Percentiles rank a stretch among this genome's conserved stretches.
Evolutionary conservation across 1,140 invertebrate species (phyloP).

Genomic region (Neodiprion pinetum): DNA sequence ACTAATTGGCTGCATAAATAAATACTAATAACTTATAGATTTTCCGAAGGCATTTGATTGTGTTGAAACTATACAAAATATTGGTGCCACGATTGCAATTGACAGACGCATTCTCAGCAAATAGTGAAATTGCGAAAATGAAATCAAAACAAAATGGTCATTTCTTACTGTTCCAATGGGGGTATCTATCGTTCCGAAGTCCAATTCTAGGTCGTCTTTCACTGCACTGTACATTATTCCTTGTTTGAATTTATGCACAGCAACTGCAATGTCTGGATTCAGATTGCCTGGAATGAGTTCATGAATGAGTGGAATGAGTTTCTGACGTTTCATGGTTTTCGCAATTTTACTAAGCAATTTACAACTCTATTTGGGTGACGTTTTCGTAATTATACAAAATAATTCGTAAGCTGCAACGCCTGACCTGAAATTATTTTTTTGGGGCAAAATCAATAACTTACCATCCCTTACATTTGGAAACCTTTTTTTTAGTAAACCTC

Average conservation of each 20-base stretch:
- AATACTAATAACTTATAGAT: slow-evolving; percentile 19
- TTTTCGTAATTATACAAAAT: no score
- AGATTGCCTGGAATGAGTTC: slow-evolving; percentile 64
- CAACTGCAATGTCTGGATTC: slow-evolving; percentile 64
- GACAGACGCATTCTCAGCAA: neutral
- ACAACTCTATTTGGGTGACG: neutral
- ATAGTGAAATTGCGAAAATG: neutral
- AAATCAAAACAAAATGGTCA: slow-evolving; percentile 12
- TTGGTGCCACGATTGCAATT: slow-evolving; percentile 9
- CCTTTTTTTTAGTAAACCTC: slow-evolving; percentile 77
- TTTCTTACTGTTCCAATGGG: slow-evolving; percentile 71
- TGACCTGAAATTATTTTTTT: neutral
- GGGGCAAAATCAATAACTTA: slow-evolving; percentile 26
- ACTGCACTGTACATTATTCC: slow-evolving; percentile 72
- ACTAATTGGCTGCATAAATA: neutral
- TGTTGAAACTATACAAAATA: slow-evolving; percentile 16
- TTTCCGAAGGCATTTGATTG: slow-evolving; percentile 23
- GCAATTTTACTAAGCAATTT: slow-evolving; percentile 17
- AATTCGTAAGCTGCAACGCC: no score
- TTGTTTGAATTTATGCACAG: slow-evolving; percentile 69
- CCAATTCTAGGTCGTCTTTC: slow-evolving; percentile 71
- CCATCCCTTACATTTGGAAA: slow-evolving; percentile 75
- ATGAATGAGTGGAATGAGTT: neutral
- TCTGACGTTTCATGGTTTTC: neutral
- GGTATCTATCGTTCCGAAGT: slow-evolving; percentile 72